A percentile compares a stretch with the other conserved stretches of the same genome.
phyloP scores from a whole-genome alignment of 2,888 invertebrate species.

The Drosophila prolongata region DNA sequence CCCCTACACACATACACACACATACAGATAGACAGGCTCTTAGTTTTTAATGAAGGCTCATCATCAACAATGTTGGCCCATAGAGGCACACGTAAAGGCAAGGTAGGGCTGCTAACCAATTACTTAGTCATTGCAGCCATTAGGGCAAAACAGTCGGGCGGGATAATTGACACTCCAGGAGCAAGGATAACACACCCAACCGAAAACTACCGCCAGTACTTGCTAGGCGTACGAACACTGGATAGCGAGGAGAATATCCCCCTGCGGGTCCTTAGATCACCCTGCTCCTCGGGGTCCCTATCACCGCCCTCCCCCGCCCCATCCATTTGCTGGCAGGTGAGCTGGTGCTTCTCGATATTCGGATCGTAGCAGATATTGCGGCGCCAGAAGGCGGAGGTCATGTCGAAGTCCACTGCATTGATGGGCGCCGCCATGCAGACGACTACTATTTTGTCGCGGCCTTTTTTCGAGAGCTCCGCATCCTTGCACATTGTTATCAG shows the following conservation, averaged over 20 bases:
- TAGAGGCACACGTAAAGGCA: background rate
- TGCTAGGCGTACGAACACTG: background rate
- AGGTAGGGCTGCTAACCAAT: constrained; percentile 54
- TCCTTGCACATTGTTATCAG: constrained; percentile 6
- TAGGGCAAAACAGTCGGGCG: constrained; percentile 1
- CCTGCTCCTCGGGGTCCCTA: background rate
- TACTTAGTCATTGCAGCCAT: constrained; percentile 64
- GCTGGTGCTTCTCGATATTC: constrained; percentile 33
- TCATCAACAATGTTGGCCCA: constrained; percentile 55
- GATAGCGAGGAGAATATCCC: background rate
- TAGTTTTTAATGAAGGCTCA: constrained; percentile 76
- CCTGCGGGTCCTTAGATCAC: background rate
- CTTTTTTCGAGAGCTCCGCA: constrained; percentile 26
- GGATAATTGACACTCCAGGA: constrained; percentile 4
- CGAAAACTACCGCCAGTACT: constrained; percentile 25
- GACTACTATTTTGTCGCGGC: constrained; percentile 37
- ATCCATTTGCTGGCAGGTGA: constrained; percentile 20
- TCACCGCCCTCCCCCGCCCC: background rate
- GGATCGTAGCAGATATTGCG: constrained; percentile 35
- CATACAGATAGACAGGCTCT: constrained; percentile 20
- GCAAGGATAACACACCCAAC: background rate
- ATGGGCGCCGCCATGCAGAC: constrained; percentile 39
- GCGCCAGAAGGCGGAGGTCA: constrained; percentile 37
- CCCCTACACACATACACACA: background rate
- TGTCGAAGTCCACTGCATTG: constrained; percentile 28